Conservation (phyloP, 2,113 vertebrate genomes). For the Lampris megalopsis region DNA sequence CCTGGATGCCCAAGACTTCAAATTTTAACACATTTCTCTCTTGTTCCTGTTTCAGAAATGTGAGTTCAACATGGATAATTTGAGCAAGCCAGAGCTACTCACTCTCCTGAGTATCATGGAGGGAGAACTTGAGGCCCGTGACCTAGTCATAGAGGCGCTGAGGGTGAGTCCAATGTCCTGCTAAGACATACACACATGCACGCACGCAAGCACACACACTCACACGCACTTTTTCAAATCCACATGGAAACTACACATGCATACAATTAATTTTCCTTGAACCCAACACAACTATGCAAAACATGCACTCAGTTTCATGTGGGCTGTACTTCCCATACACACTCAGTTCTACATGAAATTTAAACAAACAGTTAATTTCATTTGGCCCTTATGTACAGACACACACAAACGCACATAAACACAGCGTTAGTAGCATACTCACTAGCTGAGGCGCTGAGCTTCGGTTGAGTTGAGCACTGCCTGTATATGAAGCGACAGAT, state of each 20-base stretch:
- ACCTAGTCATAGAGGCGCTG: constrained; percentile 97
- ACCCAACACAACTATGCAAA: too few relatives aligned
- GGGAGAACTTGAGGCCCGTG: constrained; percentile 95
- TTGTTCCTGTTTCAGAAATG: constrained; percentile 86
- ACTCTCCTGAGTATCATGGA: constrained; percentile 97
- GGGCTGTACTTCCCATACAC: too few relatives aligned
- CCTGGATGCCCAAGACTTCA: too few relatives aligned
- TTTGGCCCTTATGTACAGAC: neutral
- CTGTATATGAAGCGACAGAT: neutral
- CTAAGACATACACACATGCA: constrained; percentile 13
- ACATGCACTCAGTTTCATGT: too few relatives aligned
- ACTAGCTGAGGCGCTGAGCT: neutral
- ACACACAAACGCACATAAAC: constrained; percentile 5
- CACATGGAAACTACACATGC: too few relatives aligned
- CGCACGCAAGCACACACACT: constrained; percentile 8
- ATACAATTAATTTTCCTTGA: too few relatives aligned
- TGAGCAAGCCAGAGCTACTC: constrained; percentile 93
- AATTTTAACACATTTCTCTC: neutral
- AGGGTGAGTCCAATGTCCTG: constrained; percentile 84
- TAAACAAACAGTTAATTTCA: too few relatives aligned
- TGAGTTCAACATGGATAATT: constrained; percentile 96
- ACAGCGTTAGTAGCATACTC: neutral
- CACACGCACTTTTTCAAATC: neutral
- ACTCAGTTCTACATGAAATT: too few relatives aligned
- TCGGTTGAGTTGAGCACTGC: constrained; percentile 1